A percentile compares a stretch with the other conserved stretches of the same genome.
Conservation (phyloP, 1,140 invertebrate genomes). For the Diabrotica undecimpunctata region DNA sequence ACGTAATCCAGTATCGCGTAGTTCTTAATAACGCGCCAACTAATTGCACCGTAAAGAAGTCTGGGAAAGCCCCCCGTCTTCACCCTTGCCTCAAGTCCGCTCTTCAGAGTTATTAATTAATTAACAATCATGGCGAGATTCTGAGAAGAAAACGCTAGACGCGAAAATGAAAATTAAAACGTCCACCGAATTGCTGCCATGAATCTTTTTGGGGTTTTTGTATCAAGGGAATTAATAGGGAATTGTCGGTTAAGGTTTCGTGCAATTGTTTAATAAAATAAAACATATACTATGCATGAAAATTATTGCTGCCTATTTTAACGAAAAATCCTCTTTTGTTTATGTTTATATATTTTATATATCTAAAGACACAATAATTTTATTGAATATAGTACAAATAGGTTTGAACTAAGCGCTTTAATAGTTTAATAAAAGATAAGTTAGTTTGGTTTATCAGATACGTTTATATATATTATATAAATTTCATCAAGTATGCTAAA, state of each 20-base stretch:
- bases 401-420: too few species aligned
- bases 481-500: too few species aligned
- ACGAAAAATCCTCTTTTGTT: too few species aligned
- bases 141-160: slow-evolving; percentile 38
- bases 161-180: slow-evolving; percentile 45
- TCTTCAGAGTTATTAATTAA: slow-evolving; percentile 47
- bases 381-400: too few species aligned
- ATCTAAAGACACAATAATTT: too few species aligned
- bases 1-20: slow-evolving; percentile 35
- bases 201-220: slow-evolving; percentile 24
- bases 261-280: too few species aligned
- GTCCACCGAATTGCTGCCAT: slow-evolving; percentile 32
- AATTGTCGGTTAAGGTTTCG: background rate
- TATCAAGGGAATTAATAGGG: background rate
- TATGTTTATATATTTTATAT: too few species aligned
- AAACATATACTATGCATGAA: too few species aligned
- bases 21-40: slow-evolving; percentile 46
- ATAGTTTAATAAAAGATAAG: too few species aligned
- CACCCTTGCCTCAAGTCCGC: slow-evolving; percentile 15
- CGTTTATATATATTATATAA: too few species aligned
- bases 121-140: slow-evolving; percentile 46
- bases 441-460: too few species aligned
- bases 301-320: too few species aligned
- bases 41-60: slow-evolving; percentile 41
- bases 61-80: background rate